Evolutionary conservation across 1,140 invertebrate species (phyloP), one percentile per base, ranked within the genome.

Genomic region (Lysiphlebus fabarum): DNA sequence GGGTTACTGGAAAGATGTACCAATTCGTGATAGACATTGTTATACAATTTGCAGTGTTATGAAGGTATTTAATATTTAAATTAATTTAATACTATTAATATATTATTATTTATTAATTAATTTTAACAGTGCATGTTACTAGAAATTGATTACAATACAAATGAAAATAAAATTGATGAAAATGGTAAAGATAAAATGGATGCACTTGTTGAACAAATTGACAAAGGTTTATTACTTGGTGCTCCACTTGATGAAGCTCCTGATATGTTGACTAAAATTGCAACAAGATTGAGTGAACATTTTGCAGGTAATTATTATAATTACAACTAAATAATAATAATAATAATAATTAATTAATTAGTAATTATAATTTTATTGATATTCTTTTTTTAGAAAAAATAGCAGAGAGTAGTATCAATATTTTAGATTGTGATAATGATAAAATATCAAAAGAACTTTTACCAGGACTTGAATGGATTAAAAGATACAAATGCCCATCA

Each of bases 161-260:
- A 58, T 55, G 17, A 56, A 36, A 12, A 7, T 7, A 42, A 59
- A 51, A 47, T 12, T 44, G 26, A 58, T 11, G 62, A 64, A 9
- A 53, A 61, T 41, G 64, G 68, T 55, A 55, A 62, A 48, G 67
- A 68, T 55, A 55, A 62, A 48, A 67, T 83, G 9, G 71, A 81
- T 65, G 74, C 85, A 64, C 82, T 85, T 41, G 82, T 91, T 51
- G 81, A 86, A 73, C 84, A 85, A 57, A 84, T 90, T 72, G 93
- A 96, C 77, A 86, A 87, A 81, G 92, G 91, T 4, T 79, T 95
- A 59, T 72, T 95, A 14, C 86, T 95, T 81, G 92, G 91, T 9
- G 86, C 86, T 47, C 88, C 90, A 8, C 65, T 87, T 62, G 70
- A 76, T 53, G 67, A 69, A 53, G 73, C 80, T 65, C 67, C 74